phyloP scores from a whole-genome alignment of 2,797 vertebrate genomes.

The Nothura maculosa region DNA sequence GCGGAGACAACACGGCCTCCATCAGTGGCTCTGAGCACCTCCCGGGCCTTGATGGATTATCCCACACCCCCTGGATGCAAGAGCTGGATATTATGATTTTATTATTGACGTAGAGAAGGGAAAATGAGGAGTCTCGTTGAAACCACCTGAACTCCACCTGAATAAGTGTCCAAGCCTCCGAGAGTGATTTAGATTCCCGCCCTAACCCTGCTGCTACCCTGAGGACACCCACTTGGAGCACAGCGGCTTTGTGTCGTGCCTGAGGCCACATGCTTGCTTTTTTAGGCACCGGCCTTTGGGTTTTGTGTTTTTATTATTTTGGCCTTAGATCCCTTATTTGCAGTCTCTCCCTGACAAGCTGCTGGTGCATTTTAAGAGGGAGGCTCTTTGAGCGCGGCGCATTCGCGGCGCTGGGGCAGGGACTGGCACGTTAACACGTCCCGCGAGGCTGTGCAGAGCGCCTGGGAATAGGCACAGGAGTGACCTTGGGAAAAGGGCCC shows the following conservation, averaged over 20 bases:
- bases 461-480: conserved; percentile 30
- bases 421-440: conserved; percentile 35
- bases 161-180: conserved; percentile 12
- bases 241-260: conserved; percentile 18
- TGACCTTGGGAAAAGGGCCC: not conserved
- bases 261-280: conserved; percentile 6
- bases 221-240: conserved; percentile 62
- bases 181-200: not conserved
- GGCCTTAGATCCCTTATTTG: conserved; percentile 62
- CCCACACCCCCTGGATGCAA: not conserved
- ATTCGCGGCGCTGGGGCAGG: conserved; percentile 50
- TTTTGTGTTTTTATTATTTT: conserved; percentile 64
- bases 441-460: conserved; percentile 3
- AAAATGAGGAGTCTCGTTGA: not conserved
- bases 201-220: not conserved
- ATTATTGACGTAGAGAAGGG: not conserved
- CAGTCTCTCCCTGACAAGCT: conserved; percentile 65
- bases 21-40: not conserved
- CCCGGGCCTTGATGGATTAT: not conserved
- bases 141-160: conserved; percentile 40
- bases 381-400: conserved; percentile 55
- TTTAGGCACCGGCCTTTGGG: conserved; percentile 56
- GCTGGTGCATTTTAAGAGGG: conserved; percentile 73
- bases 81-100: conserved; percentile 32
- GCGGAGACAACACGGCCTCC: not conserved